Conservation (phyloP, 1,140 invertebrate genomes). For the Calycopis cecrops region DNA sequence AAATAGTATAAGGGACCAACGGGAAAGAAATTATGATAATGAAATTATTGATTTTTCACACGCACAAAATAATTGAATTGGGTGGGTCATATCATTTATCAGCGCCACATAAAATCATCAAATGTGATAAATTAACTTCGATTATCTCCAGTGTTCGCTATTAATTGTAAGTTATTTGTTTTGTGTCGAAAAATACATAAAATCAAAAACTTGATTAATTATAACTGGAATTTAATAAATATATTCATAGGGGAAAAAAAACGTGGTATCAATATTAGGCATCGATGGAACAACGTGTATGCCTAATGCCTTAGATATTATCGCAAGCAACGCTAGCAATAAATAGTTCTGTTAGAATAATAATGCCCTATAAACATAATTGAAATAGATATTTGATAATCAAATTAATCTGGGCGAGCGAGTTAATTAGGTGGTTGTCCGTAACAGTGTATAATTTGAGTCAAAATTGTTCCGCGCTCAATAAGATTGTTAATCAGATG, state of each 20-base stretch:
- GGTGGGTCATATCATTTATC: not conserved
- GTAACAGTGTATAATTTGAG: constrained; percentile 65
- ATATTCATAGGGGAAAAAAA: not conserved
- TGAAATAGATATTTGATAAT: constrained; percentile 67
- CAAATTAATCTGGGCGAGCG: constrained; percentile 60
- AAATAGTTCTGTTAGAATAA: constrained; percentile 49
- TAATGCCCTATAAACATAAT: constrained; percentile 55
- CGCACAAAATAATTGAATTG: constrained; percentile 1
- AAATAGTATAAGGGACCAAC: too few species aligned
- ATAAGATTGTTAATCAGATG: constrained; percentile 56
- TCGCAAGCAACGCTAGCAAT: constrained; percentile 25
- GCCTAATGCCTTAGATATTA: not conserved
- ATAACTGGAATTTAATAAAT: not conserved
- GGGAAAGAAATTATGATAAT: too few species aligned
- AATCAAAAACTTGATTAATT: not conserved
- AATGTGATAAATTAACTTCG: not conserved
- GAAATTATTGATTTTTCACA: too few species aligned
- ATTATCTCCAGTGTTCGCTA: not conserved
- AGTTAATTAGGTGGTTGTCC: constrained; percentile 61
- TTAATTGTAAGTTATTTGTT: constrained; percentile 7
- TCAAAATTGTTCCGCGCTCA: constrained; percentile 64
- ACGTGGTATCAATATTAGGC: not conserved
- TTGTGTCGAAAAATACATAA: too few species aligned
- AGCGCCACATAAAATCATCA: not conserved
- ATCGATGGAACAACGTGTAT: not conserved